Conservation (phyloP, 2,888 invertebrate genomes). For the Drosophila tripunctata region DNA sequence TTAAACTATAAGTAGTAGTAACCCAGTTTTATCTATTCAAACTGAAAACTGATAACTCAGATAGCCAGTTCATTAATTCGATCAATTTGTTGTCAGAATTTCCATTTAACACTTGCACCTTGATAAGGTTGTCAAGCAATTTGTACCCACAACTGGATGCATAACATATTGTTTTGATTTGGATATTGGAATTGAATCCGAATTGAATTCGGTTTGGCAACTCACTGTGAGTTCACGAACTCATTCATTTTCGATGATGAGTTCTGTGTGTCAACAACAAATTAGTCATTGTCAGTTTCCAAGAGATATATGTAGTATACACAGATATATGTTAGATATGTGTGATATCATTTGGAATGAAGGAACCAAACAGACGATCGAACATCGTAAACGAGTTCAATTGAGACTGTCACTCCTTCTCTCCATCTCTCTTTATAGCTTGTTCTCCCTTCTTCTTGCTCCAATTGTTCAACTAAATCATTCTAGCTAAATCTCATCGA, state of each 20-base stretch:
- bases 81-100: background rate
- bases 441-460: conserved; percentile 13
- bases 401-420: conserved; percentile 34
- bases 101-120: conserved; percentile 16
- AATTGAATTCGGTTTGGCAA: conserved; percentile 19
- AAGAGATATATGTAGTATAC: conserved; percentile 16
- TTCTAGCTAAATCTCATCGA: conserved; percentile 68
- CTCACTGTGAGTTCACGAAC: conserved; percentile 34
- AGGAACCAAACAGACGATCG: conserved; percentile 16
- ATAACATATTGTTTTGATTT: conserved; percentile 28
- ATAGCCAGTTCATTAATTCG: conserved; percentile 41
- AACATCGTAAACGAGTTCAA: conserved; percentile 60
- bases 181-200: background rate
- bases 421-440: background rate
- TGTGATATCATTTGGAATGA: conserved; percentile 45
- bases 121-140: conserved; percentile 22
- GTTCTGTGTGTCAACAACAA: conserved; percentile 43
- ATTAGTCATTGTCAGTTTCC: conserved; percentile 42
- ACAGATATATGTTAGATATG: conserved; percentile 14
- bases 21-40: no score
- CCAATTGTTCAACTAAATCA: conserved; percentile 64
- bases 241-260: no score
- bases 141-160: conserved; percentile 31
- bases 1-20: no score
- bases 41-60: conserved; percentile 16